A percentile compares a stretch with the other conserved stretches of the same genome.
Evolutionary conservation across 2,797 vertebrate genomes (phyloP).

Genomic region (Malurus splendens): DNA sequence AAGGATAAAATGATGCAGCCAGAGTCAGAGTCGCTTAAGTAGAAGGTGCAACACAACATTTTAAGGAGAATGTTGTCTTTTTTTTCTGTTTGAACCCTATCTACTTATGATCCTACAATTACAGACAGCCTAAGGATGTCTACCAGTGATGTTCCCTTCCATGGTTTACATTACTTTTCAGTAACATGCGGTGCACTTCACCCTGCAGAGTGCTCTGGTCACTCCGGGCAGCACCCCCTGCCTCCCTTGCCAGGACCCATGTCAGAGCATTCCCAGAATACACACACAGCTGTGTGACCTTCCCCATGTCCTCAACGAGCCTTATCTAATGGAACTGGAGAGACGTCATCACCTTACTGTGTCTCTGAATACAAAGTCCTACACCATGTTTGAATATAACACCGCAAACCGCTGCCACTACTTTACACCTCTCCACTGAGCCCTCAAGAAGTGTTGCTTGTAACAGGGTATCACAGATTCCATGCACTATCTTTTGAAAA

Average conservation of each 20-base stretch:
- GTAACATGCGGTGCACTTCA: not conserved
- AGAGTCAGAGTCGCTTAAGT: not conserved
- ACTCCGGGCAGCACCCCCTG: not conserved
- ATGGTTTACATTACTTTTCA: not conserved
- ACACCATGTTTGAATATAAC: not conserved
- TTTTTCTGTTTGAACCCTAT: not conserved
- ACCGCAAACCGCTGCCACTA: not conserved
- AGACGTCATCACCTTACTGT: constrained; percentile 6
- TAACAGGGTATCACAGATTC: not conserved
- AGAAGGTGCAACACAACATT: not conserved
- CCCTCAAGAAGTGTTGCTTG: not conserved
- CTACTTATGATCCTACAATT: not conserved
- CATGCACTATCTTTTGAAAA: not conserved
- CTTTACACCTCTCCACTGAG: not conserved
- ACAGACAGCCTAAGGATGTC: not conserved
- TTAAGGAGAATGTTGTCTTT: not conserved
- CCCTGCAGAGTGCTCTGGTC: not conserved
- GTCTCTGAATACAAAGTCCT: not conserved
- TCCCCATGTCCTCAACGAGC: not conserved
- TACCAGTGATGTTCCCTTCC: not conserved
- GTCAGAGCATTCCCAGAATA: constrained; percentile 32
- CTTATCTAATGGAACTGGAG: constrained; percentile 10
- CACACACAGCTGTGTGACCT: constrained; percentile 2
- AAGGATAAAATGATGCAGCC: not conserved
- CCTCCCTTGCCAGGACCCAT: not conserved